phyloP scores from a whole-genome alignment of 2,113 vertebrate genomes.

The Raphicerus campestris region DNA sequence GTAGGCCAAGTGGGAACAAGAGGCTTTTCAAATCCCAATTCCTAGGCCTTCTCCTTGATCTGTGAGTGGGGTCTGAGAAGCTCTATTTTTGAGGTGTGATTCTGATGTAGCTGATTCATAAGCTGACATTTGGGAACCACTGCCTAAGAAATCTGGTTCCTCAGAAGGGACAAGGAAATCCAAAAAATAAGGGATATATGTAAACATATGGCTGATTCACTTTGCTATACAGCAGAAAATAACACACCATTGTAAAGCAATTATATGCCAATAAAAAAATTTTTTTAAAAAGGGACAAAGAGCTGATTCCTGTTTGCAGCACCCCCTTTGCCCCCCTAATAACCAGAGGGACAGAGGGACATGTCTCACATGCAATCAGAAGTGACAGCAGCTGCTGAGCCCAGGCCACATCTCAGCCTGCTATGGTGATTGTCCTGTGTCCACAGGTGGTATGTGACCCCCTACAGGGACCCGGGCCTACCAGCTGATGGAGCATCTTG shows the following conservation, averaged over 20 bases:
- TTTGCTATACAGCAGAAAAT: background rate
- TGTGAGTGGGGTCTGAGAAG: background rate
- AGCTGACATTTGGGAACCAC: background rate
- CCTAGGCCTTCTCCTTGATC: background rate
- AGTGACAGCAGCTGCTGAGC: background rate
- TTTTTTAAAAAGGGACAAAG: background rate
- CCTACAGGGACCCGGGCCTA: background rate
- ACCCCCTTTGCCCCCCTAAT: background rate
- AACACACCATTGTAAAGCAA: background rate
- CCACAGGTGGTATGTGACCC: background rate
- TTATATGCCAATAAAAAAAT: background rate
- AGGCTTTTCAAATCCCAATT: background rate
- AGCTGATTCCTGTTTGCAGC: fast-evolving
- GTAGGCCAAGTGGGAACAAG: background rate
- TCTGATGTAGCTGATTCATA: background rate
- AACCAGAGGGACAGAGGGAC: background rate
- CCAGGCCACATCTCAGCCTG: background rate
- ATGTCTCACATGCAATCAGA: fast-evolving
- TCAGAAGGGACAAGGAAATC: background rate
- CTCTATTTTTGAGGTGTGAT: background rate
- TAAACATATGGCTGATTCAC: background rate
- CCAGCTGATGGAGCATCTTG: background rate
- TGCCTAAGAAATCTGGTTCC: background rate
- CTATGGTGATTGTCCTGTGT: no score
- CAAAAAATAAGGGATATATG: background rate